Evolutionary conservation across 2,113 vertebrate species (phyloP).

Genomic region (Nycticorax nycticorax): DNA sequence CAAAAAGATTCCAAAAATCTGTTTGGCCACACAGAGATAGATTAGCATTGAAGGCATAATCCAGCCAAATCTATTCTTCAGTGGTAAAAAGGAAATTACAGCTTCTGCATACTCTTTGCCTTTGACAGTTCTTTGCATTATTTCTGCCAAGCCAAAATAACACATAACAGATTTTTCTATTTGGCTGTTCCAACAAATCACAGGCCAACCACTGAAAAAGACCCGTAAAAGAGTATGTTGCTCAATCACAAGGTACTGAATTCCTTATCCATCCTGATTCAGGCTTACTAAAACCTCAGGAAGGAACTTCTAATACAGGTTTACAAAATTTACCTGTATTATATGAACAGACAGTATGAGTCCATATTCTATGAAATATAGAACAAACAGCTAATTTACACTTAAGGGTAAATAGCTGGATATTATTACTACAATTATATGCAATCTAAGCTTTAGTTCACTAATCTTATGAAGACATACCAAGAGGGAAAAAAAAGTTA

Average conservation of each 20-base stretch:
- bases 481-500: neutral
- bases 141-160: conserved; percentile 57
- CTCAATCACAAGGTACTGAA: neutral
- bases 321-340: neutral
- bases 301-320: neutral
- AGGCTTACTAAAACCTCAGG: neutral
- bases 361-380: neutral
- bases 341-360: neutral
- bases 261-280: neutral
- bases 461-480: neutral
- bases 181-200: neutral
- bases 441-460: neutral
- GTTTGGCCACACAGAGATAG: conserved; percentile 56
- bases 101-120: conserved; percentile 43
- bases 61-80: conserved; percentile 54
- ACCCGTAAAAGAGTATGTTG: neutral
- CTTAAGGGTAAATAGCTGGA: neutral
- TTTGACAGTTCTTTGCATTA: conserved; percentile 42
- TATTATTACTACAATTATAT: neutral
- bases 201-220: neutral
- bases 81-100: conserved; percentile 60
- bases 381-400: neutral
- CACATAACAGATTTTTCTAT: conserved; percentile 15
- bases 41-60: conserved; percentile 35
- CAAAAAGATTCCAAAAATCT: conserved; percentile 56